A percentile compares a stretch with the other conserved stretches of the same genome.
Evolutionary conservation across 35 echinoderm and acorn worm genomes (phyloP).

Genomic region (Patiria miniata): DNA sequence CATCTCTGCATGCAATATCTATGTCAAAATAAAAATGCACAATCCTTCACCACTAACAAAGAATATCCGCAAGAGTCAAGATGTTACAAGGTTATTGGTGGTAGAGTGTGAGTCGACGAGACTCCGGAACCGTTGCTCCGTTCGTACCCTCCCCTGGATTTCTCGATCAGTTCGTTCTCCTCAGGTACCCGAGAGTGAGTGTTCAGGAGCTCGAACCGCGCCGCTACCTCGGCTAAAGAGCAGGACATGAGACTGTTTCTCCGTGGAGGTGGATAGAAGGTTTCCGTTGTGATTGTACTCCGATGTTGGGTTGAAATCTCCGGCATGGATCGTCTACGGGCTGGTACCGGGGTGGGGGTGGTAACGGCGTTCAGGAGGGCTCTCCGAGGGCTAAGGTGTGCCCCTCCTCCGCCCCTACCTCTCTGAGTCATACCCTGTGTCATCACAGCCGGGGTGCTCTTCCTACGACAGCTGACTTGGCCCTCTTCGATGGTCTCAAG

Average conservation of each 20-base stretch:
- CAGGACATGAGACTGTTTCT: constrained; percentile 48
- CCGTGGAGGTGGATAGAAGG: constrained; percentile 42
- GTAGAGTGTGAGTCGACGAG: neutral
- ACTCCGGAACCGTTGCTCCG: neutral
- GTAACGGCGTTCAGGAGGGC: neutral
- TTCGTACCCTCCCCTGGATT: neutral
- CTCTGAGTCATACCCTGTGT: neutral
- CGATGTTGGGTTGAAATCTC: neutral
- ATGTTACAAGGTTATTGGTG: constrained; percentile 15
- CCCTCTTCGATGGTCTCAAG: constrained; percentile 16
- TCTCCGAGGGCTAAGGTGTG: neutral
- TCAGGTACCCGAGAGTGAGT: constrained; percentile 27
- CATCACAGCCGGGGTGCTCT: constrained; percentile 16
- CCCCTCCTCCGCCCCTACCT: neutral
- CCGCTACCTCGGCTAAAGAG: constrained; percentile 33
- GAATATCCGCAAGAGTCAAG: neutral
- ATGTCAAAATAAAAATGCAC: too few relatives aligned
- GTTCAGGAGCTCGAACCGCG: constrained; percentile 49
- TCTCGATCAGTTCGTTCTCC: constrained; percentile 29
- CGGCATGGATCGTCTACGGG: neutral
- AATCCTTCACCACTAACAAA: neutral
- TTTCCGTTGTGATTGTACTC: constrained; percentile 12
- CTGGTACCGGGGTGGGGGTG: neutral
- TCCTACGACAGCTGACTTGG: constrained; percentile 17
- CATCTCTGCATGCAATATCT: too few relatives aligned